Percentiles rank a stretch among this genome's conserved stretches.
These are phyloP conservation scores for Macropus fuliginosus DNA, from an alignment of 2,797 vertebrate species.

Conservation along the genomic window DNA sequence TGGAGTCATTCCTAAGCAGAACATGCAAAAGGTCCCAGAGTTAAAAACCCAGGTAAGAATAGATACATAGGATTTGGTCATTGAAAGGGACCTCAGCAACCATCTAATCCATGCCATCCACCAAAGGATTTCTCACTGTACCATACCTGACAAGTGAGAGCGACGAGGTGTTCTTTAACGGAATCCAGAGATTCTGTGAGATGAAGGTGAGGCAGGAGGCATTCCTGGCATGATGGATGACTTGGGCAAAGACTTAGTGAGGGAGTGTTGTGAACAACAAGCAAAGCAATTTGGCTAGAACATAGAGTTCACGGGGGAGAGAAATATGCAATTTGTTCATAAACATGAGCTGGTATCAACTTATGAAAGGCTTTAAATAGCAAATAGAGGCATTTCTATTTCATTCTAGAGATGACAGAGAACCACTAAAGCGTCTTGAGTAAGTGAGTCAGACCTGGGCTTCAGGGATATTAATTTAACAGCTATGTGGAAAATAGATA, in stretches of 20 bases:
- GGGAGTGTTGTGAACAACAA: neutral
- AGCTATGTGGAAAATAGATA: neutral
- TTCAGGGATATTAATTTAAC: neutral
- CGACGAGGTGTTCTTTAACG: neutral
- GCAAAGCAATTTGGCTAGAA: neutral
- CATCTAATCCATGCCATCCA: neutral
- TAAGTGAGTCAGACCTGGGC: conserved; percentile 1
- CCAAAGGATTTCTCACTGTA: neutral
- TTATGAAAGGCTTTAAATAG: neutral
- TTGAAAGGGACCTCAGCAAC: neutral
- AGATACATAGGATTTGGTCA: neutral
- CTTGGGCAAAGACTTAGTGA: neutral
- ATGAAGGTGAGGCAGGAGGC: neutral
- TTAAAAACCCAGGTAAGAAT: neutral
- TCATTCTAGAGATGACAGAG: neutral
- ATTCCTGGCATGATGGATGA: neutral
- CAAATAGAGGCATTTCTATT: neutral
- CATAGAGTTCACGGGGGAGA: neutral
- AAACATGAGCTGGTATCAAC: neutral
- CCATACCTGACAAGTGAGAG: neutral
- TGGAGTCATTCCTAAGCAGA: neutral
- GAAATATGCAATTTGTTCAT: neutral
- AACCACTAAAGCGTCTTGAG: neutral
- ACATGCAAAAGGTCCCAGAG: neutral
- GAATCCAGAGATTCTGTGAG: neutral